These are phyloP conservation scores for Oryctes rhinoceros DNA, from an alignment of 1,140 invertebrate species.

Conservation along the genomic window DNA sequence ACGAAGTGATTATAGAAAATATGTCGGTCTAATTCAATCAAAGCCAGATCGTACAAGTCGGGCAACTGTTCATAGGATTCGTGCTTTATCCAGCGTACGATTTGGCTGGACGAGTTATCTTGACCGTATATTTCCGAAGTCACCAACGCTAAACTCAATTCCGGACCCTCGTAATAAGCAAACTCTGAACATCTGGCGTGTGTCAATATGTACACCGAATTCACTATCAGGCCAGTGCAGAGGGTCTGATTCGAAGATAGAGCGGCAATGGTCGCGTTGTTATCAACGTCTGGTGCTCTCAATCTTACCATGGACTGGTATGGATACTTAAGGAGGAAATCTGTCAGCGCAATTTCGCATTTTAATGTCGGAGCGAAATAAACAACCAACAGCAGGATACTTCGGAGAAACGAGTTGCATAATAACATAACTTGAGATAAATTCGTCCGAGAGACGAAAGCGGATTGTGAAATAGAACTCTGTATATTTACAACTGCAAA, in stretches of 20 bases:
- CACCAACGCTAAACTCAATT: background rate
- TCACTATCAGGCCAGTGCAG: constrained; percentile 12
- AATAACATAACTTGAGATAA: no score
- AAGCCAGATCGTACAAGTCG: background rate
- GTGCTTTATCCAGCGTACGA: background rate
- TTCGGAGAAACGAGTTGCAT: background rate
- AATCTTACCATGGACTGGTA: constrained; percentile 18
- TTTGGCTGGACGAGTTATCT: background rate
- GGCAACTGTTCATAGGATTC: background rate
- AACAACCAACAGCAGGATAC: background rate
- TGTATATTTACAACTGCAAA: no score
- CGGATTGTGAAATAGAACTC: no score
- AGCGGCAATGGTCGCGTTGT: background rate
- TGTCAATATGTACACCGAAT: constrained; percentile 16
- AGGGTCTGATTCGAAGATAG: background rate
- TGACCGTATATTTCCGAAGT: background rate
- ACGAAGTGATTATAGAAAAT: background rate
- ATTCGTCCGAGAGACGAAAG: no score
- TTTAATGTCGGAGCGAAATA: background rate
- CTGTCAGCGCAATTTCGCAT: background rate
- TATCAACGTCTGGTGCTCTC: background rate
- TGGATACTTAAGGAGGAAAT: constrained; percentile 12
- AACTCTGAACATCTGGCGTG: constrained; percentile 5
- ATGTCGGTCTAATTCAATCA: background rate
- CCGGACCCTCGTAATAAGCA: background rate